Evolutionary conservation across 2,113 vertebrate genomes (phyloP), one percentile per base, ranked within the genome.

Genomic region (Telmatochromis brichardi): DNA sequence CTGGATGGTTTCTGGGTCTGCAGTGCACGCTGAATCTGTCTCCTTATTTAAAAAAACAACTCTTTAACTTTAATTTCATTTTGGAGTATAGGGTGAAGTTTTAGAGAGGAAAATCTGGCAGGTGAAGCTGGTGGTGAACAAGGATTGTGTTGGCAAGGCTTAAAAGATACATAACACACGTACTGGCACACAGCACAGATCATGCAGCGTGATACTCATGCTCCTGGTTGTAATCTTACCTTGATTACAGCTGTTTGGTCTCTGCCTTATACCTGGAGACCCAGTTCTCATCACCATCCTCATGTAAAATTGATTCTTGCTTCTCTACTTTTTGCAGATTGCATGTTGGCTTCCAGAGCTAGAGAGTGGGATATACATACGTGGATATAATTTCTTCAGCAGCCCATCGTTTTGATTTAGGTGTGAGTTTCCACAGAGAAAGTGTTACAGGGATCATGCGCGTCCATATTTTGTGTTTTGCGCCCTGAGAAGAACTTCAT

Each of bases 11-110:
- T 31, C 2, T 50, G 42, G 15, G 1, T 78, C 71, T 50, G 42
- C 2, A 0, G 23, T 47, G 4, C 9, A 50, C 1, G 0, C 23
- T 5, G 42, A 6, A 31, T 76, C 1, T 31, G 9, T 26, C 2
- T 17, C 5, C n/a, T 0, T 26, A 15, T 71, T 33, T 1, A 0
- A 28, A 76, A 73, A 40, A 5, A 40, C 4, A 6, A 11, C 71
- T 28, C 42, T 31, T 50, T 78, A n/a, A 31, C 9, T 78, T 78
- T 7, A 2, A 1, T 78, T 76, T 78, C 4, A 78, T 78, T 50
- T 0, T 31, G 40, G 21, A 45, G 21, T 76, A 9, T 19, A 28
- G 40, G 14, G 9, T 28, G 6, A 76, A 28, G 23, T 47, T 47
- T 0, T 47, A 47, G 42, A 17, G 9, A 76, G 42, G 23, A 47